Conservation (phyloP, 2,888 invertebrate species). For the Autographa pulchrina region DNA sequence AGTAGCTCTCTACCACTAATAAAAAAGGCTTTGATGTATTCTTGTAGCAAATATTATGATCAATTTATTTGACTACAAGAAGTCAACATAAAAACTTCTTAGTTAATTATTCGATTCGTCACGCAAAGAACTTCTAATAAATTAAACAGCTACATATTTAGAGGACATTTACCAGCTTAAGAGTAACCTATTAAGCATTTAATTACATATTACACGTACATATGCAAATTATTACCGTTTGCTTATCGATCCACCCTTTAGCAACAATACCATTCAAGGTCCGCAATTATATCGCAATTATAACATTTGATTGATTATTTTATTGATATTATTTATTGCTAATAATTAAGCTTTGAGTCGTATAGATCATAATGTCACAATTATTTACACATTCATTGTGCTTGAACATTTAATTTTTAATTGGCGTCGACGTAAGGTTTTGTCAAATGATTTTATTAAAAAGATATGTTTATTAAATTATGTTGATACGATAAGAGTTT, state of each 20-base stretch:
- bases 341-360: conserved; percentile 39
- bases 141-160: background rate
- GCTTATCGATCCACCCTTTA: conserved; percentile 44
- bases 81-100: background rate
- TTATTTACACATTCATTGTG: conserved; percentile 51
- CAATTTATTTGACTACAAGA: background rate
- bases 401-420: conserved; percentile 43
- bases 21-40: background rate
- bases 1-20: background rate
- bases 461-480: conserved; percentile 4
- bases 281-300: conserved; percentile 36
- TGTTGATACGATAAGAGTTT: conserved; percentile 4
- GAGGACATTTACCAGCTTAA: background rate
- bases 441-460: conserved; percentile 8
- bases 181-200: background rate
- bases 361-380: conserved; percentile 31
- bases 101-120: background rate
- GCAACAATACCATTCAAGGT: conserved; percentile 47
- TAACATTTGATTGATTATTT: conserved; percentile 52
- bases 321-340: conserved; percentile 47
- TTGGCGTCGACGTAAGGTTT: conserved; percentile 46
- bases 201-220: conserved; percentile 10
- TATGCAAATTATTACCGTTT: conserved; percentile 22
- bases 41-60: background rate
- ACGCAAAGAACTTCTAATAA: background rate